Conservation (phyloP, 2,888 invertebrate genomes). For the Drosophila fulvimacula region DNA sequence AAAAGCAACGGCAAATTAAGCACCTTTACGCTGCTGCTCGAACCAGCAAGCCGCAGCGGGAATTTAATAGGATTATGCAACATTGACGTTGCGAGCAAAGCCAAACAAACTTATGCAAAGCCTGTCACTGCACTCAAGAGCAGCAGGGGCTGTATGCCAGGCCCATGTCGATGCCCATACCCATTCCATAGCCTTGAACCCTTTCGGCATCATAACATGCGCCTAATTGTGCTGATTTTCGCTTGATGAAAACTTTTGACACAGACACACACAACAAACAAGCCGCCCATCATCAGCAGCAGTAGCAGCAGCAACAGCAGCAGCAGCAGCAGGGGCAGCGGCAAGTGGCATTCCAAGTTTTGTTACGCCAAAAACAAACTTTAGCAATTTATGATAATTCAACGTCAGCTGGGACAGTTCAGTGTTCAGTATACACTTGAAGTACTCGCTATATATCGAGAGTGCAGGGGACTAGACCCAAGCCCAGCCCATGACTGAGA, state of each 20-base stretch:
- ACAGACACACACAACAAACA: slow-evolving; percentile 38
- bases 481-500: slow-evolving; percentile 41
- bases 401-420: slow-evolving; percentile 83
- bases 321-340: slow-evolving; percentile 30
- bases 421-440: slow-evolving; percentile 60
- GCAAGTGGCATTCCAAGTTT: slow-evolving; percentile 64
- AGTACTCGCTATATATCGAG: slow-evolving; percentile 41
- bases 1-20: slow-evolving; percentile 76
- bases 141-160: slow-evolving; percentile 4
- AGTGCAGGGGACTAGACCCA: slow-evolving; percentile 33
- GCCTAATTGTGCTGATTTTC: slow-evolving; percentile 76
- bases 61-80: slow-evolving; percentile 81
- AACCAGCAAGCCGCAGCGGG: slow-evolving; percentile 60
- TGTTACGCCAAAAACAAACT: slow-evolving; percentile 78
- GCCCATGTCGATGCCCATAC: not conserved
- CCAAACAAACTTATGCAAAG: slow-evolving; percentile 72
- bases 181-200: slow-evolving; percentile 37
- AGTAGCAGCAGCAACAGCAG: slow-evolving; percentile 41
- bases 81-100: slow-evolving; percentile 52
- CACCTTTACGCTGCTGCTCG: slow-evolving; percentile 62
- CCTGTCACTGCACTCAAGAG: slow-evolving; percentile 66
- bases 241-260: slow-evolving; percentile 73
- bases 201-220: slow-evolving; percentile 57
- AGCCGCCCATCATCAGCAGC: slow-evolving; percentile 48
- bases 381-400: slow-evolving; percentile 83